These are phyloP conservation scores for Notodonta ziczac DNA, from an alignment of 2,888 invertebrate species.

Conservation along the genomic window DNA sequence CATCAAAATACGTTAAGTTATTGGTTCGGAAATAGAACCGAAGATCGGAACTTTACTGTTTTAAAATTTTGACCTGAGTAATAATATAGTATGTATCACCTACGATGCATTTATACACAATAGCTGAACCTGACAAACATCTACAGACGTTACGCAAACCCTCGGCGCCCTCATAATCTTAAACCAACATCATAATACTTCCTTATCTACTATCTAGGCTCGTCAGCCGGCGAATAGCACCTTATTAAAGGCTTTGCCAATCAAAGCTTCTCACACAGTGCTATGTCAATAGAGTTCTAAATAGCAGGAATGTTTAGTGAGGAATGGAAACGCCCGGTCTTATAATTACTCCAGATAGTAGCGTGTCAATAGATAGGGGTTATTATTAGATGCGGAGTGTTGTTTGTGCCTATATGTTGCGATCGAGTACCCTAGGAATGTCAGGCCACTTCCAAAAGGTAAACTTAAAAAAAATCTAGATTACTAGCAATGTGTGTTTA, in stretches of 20 bases:
- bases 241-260: conserved; percentile 36
- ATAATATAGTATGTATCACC: too few relatives aligned
- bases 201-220: conserved; percentile 42
- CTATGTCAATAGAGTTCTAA: conserved; percentile 39
- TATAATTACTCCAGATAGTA: conserved; percentile 8
- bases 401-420: neutral
- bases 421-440: too few relatives aligned
- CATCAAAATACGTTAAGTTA: too few relatives aligned
- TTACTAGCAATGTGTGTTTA: too few relatives aligned
- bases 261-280: conserved; percentile 29
- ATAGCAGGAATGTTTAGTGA: conserved; percentile 47
- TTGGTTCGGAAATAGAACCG: too few relatives aligned
- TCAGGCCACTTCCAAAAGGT: neutral
- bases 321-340: conserved; percentile 55
- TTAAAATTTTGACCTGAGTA: too few relatives aligned
- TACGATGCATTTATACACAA: neutral
- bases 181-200: conserved; percentile 32
- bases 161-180: conserved; percentile 50
- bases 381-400: conserved; percentile 1
- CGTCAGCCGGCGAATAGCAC: conserved; percentile 26
- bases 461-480: too few relatives aligned
- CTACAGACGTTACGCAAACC: conserved; percentile 24
- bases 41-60: too few relatives aligned
- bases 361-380: conserved; percentile 13
- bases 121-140: conserved; percentile 9